Evolutionary conservation across 92 coral and sea anemone genomes (phyloP).

Genomic region (Paramuricea clavata): DNA sequence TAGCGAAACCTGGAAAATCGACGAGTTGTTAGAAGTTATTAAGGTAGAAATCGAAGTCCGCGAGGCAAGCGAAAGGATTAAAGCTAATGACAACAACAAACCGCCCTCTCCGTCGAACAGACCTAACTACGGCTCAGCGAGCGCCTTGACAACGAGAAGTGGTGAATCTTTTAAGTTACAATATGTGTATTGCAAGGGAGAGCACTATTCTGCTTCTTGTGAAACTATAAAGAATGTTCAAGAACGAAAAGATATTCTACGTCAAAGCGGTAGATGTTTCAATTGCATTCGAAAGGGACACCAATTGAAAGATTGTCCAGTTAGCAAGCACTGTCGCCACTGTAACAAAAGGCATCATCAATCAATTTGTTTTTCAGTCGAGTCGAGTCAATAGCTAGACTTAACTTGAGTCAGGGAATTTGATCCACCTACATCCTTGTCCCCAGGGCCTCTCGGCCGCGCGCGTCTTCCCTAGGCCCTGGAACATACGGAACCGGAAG

Average conservation of each 20-base stretch:
- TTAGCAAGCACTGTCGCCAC: conserved; percentile 1
- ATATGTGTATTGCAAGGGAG: conserved; percentile 18
- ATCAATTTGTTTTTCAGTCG: conserved; percentile 13
- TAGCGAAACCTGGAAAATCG: conserved; percentile 6
- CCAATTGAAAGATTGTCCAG: neutral
- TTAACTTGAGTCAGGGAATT: too few species aligned
- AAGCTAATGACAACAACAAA: neutral
- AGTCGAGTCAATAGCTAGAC: too few species aligned
- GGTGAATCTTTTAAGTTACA: neutral
- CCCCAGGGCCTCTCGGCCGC: too few species aligned
- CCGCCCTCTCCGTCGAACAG: neutral
- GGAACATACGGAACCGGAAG: too few species aligned
- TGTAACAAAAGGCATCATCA: conserved; percentile 34
- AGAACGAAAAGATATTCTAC: neutral
- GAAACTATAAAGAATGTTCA: neutral
- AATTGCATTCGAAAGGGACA: conserved; percentile 24
- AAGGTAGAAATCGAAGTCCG: conserved; percentile 9
- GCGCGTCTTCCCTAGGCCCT: too few species aligned
- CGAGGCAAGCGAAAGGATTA: conserved; percentile 1
- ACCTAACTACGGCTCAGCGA: neutral
- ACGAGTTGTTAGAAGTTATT: conserved; percentile 1
- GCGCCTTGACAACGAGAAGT: neutral
- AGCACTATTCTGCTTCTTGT: conserved; percentile 27
- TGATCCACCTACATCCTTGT: too few species aligned
- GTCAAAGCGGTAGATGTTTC: conserved; percentile 24